These are phyloP conservation scores for Heliothis virescens DNA, from an alignment of 1,140 invertebrate genomes.

Conservation along the genomic window DNA sequence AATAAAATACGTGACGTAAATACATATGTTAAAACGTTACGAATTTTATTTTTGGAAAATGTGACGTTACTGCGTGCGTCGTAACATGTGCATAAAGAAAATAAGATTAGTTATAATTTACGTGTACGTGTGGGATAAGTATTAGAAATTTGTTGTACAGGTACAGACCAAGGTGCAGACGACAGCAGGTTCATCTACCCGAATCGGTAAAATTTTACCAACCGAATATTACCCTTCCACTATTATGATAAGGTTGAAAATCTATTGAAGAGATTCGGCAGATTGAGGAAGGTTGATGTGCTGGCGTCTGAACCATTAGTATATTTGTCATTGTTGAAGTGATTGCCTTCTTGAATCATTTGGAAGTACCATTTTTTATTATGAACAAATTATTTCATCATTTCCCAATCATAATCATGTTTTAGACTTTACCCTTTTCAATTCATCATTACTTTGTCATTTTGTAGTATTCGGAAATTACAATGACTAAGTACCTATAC, in stretches of 20 bases:
- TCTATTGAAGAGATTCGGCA: no score
- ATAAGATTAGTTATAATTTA: not conserved
- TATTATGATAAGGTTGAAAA: no score
- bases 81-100: not conserved
- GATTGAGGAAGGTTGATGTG: no score
- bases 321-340: constrained; percentile 4
- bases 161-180: no score
- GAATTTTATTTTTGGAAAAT: not conserved
- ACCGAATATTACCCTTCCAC: no score
- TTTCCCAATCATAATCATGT: not conserved
- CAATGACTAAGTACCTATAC: not conserved
- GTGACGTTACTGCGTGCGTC: no score
- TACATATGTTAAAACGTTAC: not conserved
- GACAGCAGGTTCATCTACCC: no score
- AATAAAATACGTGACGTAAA: not conserved
- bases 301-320: not conserved
- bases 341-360: not conserved
- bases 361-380: not conserved
- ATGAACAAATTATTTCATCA: constrained; percentile 3
- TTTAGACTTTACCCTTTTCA: not conserved
- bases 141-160: not conserved
- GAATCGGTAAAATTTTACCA: no score
- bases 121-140: not conserved
- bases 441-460: not conserved
- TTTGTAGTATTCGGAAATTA: no score